Conservation (phyloP, 2,113 vertebrate species). For the Noctilio leporinus region DNA sequence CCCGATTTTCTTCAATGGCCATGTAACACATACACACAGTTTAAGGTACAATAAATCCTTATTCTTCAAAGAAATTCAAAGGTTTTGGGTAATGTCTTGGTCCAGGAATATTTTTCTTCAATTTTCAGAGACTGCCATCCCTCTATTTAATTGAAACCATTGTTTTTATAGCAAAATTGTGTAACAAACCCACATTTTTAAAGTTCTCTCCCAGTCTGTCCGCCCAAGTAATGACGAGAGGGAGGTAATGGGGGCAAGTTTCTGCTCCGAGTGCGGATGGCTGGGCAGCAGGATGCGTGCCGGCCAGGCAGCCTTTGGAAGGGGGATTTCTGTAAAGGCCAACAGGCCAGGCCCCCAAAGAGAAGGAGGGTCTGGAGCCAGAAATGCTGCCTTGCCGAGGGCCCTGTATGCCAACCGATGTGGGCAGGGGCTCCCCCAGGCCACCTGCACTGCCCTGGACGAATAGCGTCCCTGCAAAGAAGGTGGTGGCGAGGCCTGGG, state of each 20-base stretch:
- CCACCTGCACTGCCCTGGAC: not conserved
- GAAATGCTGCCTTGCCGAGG: rapidly evolving
- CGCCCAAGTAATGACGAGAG: conserved; percentile 29
- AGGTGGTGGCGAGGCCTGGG: rapidly evolving
- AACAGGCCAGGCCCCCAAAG: not conserved
- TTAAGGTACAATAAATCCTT: conserved; percentile 14
- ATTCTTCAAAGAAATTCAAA: not conserved
- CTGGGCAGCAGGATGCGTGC: not conserved
- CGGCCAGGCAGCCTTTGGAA: not conserved
- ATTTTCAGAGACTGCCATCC: not conserved
- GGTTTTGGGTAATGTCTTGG: not conserved
- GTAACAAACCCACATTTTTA: conserved; percentile 22
- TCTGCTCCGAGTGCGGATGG: not conserved
- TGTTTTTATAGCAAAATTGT: conserved; percentile 57
- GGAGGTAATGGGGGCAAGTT: not conserved
- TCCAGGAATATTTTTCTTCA: conserved; percentile 18
- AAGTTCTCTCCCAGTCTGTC: conserved; percentile 11
- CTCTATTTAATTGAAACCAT: conserved; percentile 50
- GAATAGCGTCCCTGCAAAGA: no score
- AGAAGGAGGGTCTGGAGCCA: not conserved
- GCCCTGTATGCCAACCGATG: rapidly evolving
- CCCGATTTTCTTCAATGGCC: not conserved
- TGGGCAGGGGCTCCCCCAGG: not conserved
- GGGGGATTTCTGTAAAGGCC: not conserved
- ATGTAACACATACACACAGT: not conserved